Evolutionary conservation across 2,888 invertebrate genomes (phyloP).

Genomic region (Eumerus sabulonum): DNA sequence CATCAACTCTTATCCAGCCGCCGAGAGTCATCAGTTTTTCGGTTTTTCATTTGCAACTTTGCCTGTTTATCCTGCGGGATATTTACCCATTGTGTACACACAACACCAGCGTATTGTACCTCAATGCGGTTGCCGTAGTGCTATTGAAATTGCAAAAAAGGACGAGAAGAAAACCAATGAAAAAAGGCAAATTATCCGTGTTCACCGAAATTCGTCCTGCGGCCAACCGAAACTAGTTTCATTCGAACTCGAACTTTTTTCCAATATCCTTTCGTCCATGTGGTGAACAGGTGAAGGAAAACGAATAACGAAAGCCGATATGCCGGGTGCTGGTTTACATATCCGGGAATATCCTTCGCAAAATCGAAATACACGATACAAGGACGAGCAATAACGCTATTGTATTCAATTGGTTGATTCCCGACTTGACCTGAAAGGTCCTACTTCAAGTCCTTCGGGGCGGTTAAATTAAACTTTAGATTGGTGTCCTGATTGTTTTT

Average conservation of each 20-base stretch:
- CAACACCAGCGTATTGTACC: slow-evolving; percentile 54
- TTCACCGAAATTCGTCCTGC: slow-evolving; percentile 27
- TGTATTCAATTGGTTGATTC: slow-evolving; percentile 54
- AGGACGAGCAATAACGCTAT: slow-evolving; percentile 53
- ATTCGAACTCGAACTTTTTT: slow-evolving; percentile 51
- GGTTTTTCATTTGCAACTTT: slow-evolving; percentile 36
- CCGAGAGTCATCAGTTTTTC: slow-evolving; percentile 41
- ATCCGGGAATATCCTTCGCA: slow-evolving; percentile 39
- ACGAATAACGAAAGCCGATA: not conserved
- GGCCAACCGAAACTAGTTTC: slow-evolving; percentile 43
- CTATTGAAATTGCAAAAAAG: slow-evolving; percentile 62
- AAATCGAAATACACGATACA: slow-evolving; percentile 5
- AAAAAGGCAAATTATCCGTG: slow-evolving; percentile 4
- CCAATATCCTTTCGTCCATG: slow-evolving; percentile 55
- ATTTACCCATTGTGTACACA: slow-evolving; percentile 62
- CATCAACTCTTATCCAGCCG: slow-evolving; percentile 52
- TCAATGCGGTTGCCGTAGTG: slow-evolving; percentile 17
- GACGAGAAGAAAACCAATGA: slow-evolving; percentile 5
- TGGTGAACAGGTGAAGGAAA: slow-evolving; percentile 54
- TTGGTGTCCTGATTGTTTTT: slow-evolving; percentile 52
- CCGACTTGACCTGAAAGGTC: slow-evolving; percentile 19
- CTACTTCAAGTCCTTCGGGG: slow-evolving; percentile 35
- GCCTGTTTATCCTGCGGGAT: slow-evolving; percentile 62
- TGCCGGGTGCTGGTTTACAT: slow-evolving; percentile 52
- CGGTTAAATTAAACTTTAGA: slow-evolving; percentile 62